Percentiles rank a stretch among this genome's conserved stretches.
phyloP scores from a whole-genome alignment of 2,888 invertebrate genomes.

The Ditula angustiorana region DNA sequence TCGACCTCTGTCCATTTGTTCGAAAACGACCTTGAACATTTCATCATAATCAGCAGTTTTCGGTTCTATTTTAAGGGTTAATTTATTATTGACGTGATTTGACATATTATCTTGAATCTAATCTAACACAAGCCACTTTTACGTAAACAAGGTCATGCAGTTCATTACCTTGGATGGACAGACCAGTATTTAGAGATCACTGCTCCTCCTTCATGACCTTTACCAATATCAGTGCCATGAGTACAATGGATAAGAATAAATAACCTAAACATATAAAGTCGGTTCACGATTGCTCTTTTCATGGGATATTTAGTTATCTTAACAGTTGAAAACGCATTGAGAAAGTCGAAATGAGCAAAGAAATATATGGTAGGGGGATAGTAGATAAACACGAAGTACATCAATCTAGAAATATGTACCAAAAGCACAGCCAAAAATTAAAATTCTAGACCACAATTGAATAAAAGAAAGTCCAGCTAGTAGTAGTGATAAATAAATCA shows the following conservation, averaged over 20 bases:
- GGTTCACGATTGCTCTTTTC: neutral
- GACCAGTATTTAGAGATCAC: constrained; percentile 23
- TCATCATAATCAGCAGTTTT: neutral
- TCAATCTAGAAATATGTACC: neutral
- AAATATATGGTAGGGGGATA: neutral
- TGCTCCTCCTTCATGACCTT: constrained; percentile 20
- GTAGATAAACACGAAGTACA: neutral
- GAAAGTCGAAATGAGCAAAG: neutral
- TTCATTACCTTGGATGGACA: constrained; percentile 30
- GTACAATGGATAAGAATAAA: neutral
- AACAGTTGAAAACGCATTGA: no score
- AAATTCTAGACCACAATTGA: neutral
- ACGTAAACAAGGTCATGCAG: constrained; percentile 17
- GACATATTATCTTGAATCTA: constrained; percentile 13
- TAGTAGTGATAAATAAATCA: constrained; percentile 22
- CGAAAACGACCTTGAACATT: neutral
- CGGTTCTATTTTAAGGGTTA: constrained; percentile 4
- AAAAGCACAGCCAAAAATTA: neutral
- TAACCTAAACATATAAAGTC: constrained; percentile 2
- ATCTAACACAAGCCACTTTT: constrained; percentile 5
- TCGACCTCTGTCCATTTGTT: neutral
- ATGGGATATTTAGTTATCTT: neutral
- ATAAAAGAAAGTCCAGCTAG: neutral
- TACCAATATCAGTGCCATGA: constrained; percentile 29
- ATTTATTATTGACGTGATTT: constrained; percentile 17